Conservation (phyloP, 2,888 invertebrate genomes). For the Zhuqinia jingwanae region DNA sequence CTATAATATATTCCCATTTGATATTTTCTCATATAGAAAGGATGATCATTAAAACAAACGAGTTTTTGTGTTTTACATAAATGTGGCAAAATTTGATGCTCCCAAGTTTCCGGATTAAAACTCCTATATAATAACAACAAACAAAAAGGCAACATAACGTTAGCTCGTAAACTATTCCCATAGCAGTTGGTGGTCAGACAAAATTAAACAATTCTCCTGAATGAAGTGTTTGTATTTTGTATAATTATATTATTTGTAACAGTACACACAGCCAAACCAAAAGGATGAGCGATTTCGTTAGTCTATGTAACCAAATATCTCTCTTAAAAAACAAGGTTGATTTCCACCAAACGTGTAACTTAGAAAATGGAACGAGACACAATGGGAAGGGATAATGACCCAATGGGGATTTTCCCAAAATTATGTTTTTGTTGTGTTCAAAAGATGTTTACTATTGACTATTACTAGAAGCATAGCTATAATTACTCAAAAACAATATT, state of each 20-base stretch:
- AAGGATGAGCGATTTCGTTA: not conserved
- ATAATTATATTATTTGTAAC: no score
- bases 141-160: not conserved
- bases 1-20: no score
- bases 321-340: constrained; percentile 1
- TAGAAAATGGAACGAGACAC: not conserved
- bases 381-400: constrained; percentile 49
- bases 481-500: no score
- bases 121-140: no score
- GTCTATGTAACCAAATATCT: constrained; percentile 13
- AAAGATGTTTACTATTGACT: no score
- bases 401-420: constrained; percentile 39
- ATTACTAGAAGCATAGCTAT: no score
- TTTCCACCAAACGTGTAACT: not conserved
- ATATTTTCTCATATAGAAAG: constrained; percentile 16
- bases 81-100: not conserved
- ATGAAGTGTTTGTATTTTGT: not conserved
- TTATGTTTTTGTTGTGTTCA: no score
- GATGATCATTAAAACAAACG: constrained; percentile 51
- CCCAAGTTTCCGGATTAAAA: not conserved
- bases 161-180: not conserved
- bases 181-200: not conserved
- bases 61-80: constrained; percentile 1
- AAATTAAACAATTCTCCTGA: not conserved
- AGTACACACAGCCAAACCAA: not conserved